Base-by-base conservation (phyloP, 2,888 invertebrate genomes). In the Trichacis sp. region DNA sequence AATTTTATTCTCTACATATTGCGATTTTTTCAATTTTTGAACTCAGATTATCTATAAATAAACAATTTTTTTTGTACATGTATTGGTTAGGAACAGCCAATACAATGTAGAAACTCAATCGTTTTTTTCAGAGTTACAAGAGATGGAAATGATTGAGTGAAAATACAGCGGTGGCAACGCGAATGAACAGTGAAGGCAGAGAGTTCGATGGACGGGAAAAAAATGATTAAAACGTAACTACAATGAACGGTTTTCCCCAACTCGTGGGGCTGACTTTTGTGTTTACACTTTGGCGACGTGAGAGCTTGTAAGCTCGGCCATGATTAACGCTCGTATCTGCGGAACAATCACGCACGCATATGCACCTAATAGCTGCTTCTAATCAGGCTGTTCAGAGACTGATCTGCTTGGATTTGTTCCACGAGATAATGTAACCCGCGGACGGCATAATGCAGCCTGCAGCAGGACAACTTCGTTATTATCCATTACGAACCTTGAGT, bases 141-240 rank as follows among this genome's bases (percentile, higher is more conserved):
- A n/a, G n/a, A n/a, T n/a, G n/a, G n/a, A n/a, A n/a, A n/a, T n/a
- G n/a, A n/a, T n/a, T n/a, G n/a, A n/a, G n/a, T n/a, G n/a, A n/a
- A 33, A 33, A 33, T n/a, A n/a, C 33, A 33, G n/a, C 33, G 9
- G 11, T n/a, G 33, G 11, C 2, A 24, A 24, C 8, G 24, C 3
- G 24, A 8, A 8, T 24, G 8, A 8, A 5, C 3, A 24, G 24
- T 24, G 8, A 8, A 8, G 8, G 24, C 8, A 11, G 5, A 11
- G 36, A 11, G 36, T 48, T 18, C 33, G 33, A 20, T 30, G 40
- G 24, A 8, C 24, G 24, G 24, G 24, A 8, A 8, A 24, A 24
- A 24, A 24, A 24, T 69, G 72, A 74, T 75, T 75, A 74, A 76
- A 76, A 75, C 67, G 71, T 69, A 73, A 72, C 75, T 67, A 70